These are phyloP conservation scores for Cataglyphis rosenhaueri DNA, from an alignment of 2,888 invertebrate genomes.

Conservation along the genomic window DNA sequence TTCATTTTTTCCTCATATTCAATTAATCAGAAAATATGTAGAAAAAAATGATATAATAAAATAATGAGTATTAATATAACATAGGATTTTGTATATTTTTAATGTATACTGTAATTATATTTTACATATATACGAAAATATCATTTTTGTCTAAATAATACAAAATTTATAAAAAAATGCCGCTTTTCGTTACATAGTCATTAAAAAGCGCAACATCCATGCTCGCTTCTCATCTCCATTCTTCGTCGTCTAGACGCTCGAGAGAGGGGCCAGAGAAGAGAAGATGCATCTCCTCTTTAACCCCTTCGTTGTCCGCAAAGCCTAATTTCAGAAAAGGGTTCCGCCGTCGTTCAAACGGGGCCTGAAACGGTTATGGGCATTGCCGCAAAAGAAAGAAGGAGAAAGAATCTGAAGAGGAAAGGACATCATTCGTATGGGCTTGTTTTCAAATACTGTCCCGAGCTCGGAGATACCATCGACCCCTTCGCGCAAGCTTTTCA, in stretches of 20 bases:
- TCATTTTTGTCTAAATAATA: not conserved
- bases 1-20: not conserved
- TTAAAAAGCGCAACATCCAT: constrained; percentile 36
- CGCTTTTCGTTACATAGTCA: constrained; percentile 21
- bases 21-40: not conserved
- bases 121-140: not conserved
- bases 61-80: not conserved
- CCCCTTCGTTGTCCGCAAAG: constrained; percentile 58
- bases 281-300: constrained; percentile 34
- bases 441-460: constrained; percentile 70
- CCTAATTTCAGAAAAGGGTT: constrained; percentile 74
- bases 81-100: not conserved
- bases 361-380: constrained; percentile 55
- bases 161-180: not conserved
- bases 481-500: constrained; percentile 65
- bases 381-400: not conserved
- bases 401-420: constrained; percentile 29
- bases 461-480: constrained; percentile 63
- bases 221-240: constrained; percentile 49
- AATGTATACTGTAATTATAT: not conserved
- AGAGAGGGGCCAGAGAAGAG: constrained; percentile 43
- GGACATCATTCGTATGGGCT: constrained; percentile 58
- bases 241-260: constrained; percentile 39
- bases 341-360: constrained; percentile 34
- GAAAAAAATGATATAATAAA: not conserved